These are phyloP conservation scores for Ceraclea dissimilis DNA, from an alignment of 2,888 invertebrate species.

Conservation along the genomic window DNA sequence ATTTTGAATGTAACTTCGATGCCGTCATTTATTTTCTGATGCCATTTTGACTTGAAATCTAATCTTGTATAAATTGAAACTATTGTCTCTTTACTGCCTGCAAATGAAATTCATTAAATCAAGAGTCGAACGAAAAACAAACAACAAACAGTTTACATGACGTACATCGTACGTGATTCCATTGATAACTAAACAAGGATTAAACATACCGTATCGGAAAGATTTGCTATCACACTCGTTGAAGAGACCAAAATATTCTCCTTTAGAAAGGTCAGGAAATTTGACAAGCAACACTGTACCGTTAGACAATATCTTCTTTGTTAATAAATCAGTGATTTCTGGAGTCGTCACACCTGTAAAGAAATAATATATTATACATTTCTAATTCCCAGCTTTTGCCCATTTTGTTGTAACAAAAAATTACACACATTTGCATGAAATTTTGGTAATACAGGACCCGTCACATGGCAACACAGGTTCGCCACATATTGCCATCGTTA, in stretches of 20 bases:
- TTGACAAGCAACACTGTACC: constrained; percentile 5
- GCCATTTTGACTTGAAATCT: neutral
- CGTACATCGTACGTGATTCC: too few species aligned
- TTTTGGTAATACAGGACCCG: constrained; percentile 4
- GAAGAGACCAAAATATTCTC: neutral
- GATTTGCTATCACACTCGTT: neutral
- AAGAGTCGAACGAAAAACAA: too few species aligned
- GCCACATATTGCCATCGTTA: neutral
- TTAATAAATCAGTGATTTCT: too few species aligned
- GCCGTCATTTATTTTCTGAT: neutral
- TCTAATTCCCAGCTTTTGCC: too few species aligned
- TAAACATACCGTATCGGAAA: too few species aligned
- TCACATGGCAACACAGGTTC: constrained; percentile 23
- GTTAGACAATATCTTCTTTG: neutral
- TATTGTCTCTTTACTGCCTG: neutral
- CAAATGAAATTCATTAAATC: neutral
- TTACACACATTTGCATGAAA: constrained; percentile 5
- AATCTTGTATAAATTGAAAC: constrained; percentile 2
- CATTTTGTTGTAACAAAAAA: too few species aligned
- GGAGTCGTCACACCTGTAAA: too few species aligned
- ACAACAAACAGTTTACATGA: too few species aligned
- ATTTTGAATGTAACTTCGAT: neutral
- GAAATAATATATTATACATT: too few species aligned
- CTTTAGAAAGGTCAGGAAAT: constrained; percentile 1
- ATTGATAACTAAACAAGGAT: too few species aligned